Conservation (phyloP, 2,888 invertebrate species). For the Orthonychiurus folsomi region DNA sequence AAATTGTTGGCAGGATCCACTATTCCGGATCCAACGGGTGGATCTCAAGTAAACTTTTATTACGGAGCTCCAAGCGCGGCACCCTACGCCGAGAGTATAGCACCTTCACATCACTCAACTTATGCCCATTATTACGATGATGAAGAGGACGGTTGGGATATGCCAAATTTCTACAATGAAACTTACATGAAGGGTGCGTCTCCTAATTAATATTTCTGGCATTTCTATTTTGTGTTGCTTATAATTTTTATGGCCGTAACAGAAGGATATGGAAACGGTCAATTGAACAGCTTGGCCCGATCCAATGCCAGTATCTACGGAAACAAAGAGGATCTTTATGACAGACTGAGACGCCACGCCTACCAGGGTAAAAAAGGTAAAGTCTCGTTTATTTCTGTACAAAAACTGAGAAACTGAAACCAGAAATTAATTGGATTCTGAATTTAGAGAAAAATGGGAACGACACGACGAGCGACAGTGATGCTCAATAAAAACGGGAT, state of each 20-base stretch:
- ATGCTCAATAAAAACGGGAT: constrained; percentile 39
- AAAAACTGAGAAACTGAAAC: neutral
- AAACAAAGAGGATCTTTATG: constrained; percentile 89
- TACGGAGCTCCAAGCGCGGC: constrained; percentile 76
- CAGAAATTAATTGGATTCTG: neutral
- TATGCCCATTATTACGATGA: constrained; percentile 93
- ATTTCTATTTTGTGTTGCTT: too few species aligned
- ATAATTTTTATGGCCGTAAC: constrained; percentile 41
- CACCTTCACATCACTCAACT: constrained; percentile 88
- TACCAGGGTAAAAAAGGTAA: constrained; percentile 89
- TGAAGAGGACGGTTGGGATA: constrained; percentile 93
- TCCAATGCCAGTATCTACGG: constrained; percentile 91
- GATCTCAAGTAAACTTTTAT: constrained; percentile 91
- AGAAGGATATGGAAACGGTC: constrained; percentile 72
- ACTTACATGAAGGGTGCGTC: constrained; percentile 90
- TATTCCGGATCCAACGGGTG: constrained; percentile 61
- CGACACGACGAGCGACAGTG: constrained; percentile 43
- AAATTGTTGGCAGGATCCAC: constrained; percentile 80
- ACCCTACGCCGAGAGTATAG: constrained; percentile 89
- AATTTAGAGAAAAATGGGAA: constrained; percentile 40
- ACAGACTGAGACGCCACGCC: constrained; percentile 88
- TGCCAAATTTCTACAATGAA: constrained; percentile 94
- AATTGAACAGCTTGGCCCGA: constrained; percentile 85
- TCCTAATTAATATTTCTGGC: too few species aligned
- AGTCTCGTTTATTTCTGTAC: constrained; percentile 5